A percentile compares a stretch with the other conserved stretches of the same genome.
phyloP scores from a whole-genome alignment of 2,113 vertebrate species.

The Phocoena phocoena region DNA sequence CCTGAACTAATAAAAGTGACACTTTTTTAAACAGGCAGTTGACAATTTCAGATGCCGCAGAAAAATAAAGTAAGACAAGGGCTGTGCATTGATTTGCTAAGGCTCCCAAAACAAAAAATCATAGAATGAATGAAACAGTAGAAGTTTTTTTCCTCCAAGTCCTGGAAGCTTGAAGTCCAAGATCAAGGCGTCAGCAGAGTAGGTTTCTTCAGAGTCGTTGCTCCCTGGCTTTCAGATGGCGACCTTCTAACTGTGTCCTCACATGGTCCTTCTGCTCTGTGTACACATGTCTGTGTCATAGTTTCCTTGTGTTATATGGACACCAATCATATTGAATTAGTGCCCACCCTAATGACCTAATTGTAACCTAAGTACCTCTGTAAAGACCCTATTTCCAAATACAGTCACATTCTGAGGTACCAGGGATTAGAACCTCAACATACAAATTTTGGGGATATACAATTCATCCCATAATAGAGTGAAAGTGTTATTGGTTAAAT shows the following conservation, averaged over 20 bases:
- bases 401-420: background rate
- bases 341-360: no score
- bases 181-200: background rate
- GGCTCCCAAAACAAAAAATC: background rate
- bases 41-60: background rate
- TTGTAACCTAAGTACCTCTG: background rate
- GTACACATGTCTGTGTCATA: background rate
- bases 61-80: background rate
- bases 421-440: background rate
- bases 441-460: background rate
- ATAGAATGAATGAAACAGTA: accelerated
- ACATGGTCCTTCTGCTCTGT: background rate
- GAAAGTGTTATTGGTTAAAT: background rate
- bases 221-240: background rate
- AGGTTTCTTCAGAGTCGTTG: background rate
- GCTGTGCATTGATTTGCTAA: background rate
- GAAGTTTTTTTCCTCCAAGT: background rate
- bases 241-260: background rate
- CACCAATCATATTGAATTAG: background rate
- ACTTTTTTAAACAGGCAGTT: background rate
- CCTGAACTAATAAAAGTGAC: background rate
- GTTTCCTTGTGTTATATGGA: background rate
- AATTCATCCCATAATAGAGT: background rate
- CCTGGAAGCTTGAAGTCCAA: background rate
- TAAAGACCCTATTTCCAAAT: background rate